A percentile compares a stretch with the other conserved stretches of the same genome.
Evolutionary conservation across 2,113 vertebrate species (phyloP).

Genomic region (Oreamnos americanus): DNA sequence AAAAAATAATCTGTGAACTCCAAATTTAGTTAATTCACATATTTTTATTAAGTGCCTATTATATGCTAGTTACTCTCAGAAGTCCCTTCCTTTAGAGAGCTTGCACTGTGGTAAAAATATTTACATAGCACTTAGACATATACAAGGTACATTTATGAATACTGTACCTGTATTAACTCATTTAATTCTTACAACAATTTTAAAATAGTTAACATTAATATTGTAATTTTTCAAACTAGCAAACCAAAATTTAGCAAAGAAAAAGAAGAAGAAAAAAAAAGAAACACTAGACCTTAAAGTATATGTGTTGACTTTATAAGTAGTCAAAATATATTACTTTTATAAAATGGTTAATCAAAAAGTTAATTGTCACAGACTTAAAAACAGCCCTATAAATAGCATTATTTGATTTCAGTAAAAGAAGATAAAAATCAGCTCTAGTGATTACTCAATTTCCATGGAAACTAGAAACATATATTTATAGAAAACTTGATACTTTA

Average conservation of each 20-base stretch:
- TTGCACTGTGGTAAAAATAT: not conserved
- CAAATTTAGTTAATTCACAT: not conserved
- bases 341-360: not conserved
- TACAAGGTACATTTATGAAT: not conserved
- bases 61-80: not conserved
- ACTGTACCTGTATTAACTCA: not conserved
- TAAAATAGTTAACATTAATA: not conserved
- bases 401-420: conserved; percentile 50
- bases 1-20: not conserved
- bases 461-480: conserved; percentile 67
- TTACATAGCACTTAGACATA: not conserved
- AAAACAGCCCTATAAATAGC: not conserved
- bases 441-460: conserved; percentile 69
- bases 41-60: not conserved
- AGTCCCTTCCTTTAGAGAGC: not conserved
- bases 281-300: not conserved
- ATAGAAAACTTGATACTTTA: conserved; percentile 60
- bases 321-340: not conserved
- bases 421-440: conserved; percentile 48
- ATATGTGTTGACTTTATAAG: not conserved
- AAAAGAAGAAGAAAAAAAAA: not conserved
- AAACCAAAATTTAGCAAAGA: not conserved
- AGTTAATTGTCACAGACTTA: conserved; percentile 19
- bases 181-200: not conserved
- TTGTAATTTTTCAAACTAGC: not conserved